phyloP scores from a whole-genome alignment of 1,140 invertebrate species.

The Orius laevigatus region DNA sequence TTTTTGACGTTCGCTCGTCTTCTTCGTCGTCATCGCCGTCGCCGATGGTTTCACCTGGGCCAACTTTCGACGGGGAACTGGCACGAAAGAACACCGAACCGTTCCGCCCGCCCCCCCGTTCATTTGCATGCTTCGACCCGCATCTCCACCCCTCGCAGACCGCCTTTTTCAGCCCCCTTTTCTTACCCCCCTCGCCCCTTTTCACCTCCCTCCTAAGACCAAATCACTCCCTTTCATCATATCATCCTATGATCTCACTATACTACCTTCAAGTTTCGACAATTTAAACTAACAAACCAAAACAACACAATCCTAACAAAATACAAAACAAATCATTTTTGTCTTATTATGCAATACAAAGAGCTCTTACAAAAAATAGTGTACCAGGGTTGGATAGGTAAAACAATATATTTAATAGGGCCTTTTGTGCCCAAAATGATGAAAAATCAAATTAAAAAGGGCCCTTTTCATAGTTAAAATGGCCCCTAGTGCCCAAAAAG shows the following conservation, averaged over 20 bases:
- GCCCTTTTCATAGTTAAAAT: too few relatives aligned
- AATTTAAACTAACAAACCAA: neutral
- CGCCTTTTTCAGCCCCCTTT: neutral
- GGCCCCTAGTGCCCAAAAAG: too few relatives aligned
- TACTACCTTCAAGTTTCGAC: neutral
- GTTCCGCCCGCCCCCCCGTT: neutral
- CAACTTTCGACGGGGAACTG: slow-evolving; percentile 3
- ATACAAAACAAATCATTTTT: too few relatives aligned
- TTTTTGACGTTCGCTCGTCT: neutral
- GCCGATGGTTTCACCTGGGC: neutral
- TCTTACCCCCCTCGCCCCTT: neutral
- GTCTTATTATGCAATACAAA: too few relatives aligned
- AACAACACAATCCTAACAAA: too few relatives aligned
- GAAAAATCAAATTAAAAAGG: neutral
- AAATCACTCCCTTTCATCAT: neutral
- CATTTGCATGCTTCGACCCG: slow-evolving; percentile 20
- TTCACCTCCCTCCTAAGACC: neutral
- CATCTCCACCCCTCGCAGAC: neutral
- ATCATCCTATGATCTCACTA: neutral
- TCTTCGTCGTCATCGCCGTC: neutral
- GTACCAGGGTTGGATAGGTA: too few relatives aligned
- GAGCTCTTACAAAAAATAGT: too few relatives aligned
- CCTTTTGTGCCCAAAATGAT: neutral
- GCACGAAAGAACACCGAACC: slow-evolving; percentile 7
- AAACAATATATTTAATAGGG: too few relatives aligned